Base-by-base conservation (phyloP, 23 tunicate species). In the Clavelina lepadiformis region DNA sequence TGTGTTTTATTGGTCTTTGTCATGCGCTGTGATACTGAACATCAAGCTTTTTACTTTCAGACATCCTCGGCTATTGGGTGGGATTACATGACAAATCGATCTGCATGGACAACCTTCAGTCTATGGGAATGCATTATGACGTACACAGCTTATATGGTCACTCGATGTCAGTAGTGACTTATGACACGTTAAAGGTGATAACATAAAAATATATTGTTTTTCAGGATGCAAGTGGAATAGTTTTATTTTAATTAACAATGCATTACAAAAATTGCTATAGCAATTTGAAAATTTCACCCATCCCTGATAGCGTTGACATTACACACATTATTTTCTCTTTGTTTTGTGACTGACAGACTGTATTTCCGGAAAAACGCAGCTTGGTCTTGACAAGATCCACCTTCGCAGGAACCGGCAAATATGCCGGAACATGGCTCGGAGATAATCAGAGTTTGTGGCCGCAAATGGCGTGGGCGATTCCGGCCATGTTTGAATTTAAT, bases 121-220 rank as follows among this genome's bases (percentile, higher is more conserved):
- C 67, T 21, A 5, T 46, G 56, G 88, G 91, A 1, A 21, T 85
- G 0, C 99, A 93, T 70, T 93, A 93, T 57, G 65, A 93, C 46
- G 63, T 85, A 18, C 99, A 93, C 75, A 85, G 95, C 31, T 63
- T 93, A 52, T 93, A 93, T 46, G 99, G 99, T 0, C 99, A 93
- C 75, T 59, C 93, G 2, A 93, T 93, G 99, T 51, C 99, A 3
- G 24, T 38, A n/a, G 78, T 77, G 3, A 93, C 99, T 0, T 76
- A 93, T 55, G 57, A 79, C 1, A 54, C 88, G 4, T 53, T 85
- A 23, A 52, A 93, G 74, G 88, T 79, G 24, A 22, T n/a, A n/a
- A n/a, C n/a, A n/a, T n/a, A n/a, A n/a, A n/a, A n/a, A n/a, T n/a
- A n/a, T n/a, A n/a, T n/a, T n/a, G n/a, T n/a, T n/a, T n/a, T n/a